These are phyloP conservation scores for Pao palembangensis DNA, from an alignment of 2,113 vertebrate genomes.

Conservation along the genomic window DNA sequence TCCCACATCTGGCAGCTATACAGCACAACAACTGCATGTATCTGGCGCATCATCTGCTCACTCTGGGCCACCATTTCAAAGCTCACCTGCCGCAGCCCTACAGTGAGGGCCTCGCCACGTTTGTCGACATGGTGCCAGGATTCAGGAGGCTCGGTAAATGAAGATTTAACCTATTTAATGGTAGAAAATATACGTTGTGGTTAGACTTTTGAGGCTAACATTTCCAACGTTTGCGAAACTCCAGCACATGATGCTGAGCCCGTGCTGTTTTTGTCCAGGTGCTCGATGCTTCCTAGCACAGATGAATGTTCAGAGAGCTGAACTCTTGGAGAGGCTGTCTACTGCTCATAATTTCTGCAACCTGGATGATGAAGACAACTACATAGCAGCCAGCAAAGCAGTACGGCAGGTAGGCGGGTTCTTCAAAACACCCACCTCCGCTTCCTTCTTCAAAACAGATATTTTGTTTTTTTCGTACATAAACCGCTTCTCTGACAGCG, in stretches of 20 bases:
- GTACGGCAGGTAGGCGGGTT: slow-evolving; percentile 69
- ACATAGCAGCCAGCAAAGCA: slow-evolving; percentile 86
- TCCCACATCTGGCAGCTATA: slow-evolving; percentile 93
- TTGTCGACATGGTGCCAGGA: slow-evolving; percentile 91
- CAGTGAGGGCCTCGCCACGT: slow-evolving; percentile 80
- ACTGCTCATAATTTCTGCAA: slow-evolving; percentile 90
- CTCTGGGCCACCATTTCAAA: slow-evolving; percentile 90
- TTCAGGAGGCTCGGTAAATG: slow-evolving; percentile 88
- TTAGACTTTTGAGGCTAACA: too few relatives aligned
- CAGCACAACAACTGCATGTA: slow-evolving; percentile 99
- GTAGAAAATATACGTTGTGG: too few relatives aligned
- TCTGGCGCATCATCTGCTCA: slow-evolving; percentile 91
- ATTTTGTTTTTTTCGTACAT: background rate
- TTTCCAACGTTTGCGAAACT: too few relatives aligned
- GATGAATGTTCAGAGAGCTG: slow-evolving; percentile 86
- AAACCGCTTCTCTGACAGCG: background rate
- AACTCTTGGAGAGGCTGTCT: slow-evolving; percentile 90
- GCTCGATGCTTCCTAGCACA: slow-evolving; percentile 89
- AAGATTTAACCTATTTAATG: too few relatives aligned
- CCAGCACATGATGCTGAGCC: background rate
- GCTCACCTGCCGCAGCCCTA: slow-evolving; percentile 75
- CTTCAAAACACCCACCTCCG: too few relatives aligned
- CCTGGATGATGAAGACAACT: slow-evolving; percentile 91
- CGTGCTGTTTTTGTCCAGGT: slow-evolving; percentile 53
- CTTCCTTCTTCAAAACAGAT: too few relatives aligned